Percentiles rank a stretch among this genome's conserved stretches.
Evolutionary conservation across 2,888 invertebrate species (phyloP).

Genomic region (Sepiola atlantica): DNA sequence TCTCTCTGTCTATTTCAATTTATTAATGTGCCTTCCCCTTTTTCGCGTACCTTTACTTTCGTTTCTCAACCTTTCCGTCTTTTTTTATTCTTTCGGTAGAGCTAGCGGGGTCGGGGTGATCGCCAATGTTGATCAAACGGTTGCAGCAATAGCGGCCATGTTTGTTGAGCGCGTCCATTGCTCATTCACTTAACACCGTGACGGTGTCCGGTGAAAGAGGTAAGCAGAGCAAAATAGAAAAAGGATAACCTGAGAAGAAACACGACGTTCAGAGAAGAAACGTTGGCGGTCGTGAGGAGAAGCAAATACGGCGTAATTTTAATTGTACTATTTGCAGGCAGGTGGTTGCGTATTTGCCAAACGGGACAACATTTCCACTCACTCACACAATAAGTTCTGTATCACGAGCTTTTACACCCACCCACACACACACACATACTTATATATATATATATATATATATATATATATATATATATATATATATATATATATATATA

Average conservation of each 20-base stretch:
- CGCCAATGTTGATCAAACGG: not conserved
- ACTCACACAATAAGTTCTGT: not conserved
- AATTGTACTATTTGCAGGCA: slow-evolving; percentile 7
- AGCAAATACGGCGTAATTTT: not conserved
- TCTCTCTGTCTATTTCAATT: not conserved
- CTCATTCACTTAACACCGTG: not conserved
- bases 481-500: too few species aligned
- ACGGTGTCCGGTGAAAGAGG: not conserved
- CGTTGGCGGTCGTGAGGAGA: not conserved
- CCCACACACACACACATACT: too few species aligned
- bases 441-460: too few species aligned
- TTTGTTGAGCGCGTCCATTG: not conserved
- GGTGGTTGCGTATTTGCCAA: not conserved
- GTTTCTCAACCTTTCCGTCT: not conserved
- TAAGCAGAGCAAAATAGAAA: not conserved
- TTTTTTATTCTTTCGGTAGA: not conserved
- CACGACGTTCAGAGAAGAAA: not conserved
- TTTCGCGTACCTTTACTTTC: not conserved
- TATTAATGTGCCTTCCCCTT: not conserved
- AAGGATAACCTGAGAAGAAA: not conserved
- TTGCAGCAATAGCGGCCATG: not conserved
- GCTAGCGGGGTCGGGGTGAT: not conserved
- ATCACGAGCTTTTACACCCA: not conserved
- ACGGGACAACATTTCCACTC: not conserved
- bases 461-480: too few species aligned